phyloP scores from a whole-genome alignment of 1,140 invertebrate species.

The Drosophila insularis region DNA sequence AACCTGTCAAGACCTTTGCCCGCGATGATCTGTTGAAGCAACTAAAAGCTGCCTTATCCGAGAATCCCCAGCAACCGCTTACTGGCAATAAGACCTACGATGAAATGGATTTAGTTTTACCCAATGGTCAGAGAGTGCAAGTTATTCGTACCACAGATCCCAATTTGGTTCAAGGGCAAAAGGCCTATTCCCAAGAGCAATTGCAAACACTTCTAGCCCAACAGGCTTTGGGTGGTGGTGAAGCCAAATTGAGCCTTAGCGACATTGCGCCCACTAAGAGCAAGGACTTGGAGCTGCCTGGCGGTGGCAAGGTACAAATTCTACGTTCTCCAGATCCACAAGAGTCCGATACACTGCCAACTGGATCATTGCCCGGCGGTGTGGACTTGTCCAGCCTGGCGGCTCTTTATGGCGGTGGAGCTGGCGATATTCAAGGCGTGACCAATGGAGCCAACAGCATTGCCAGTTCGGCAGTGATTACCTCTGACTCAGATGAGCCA shows the following conservation, averaged over 20 bases:
- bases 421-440: constrained; percentile 69
- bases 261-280: constrained; percentile 82
- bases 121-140: constrained; percentile 89
- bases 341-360: constrained; percentile 56
- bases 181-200: constrained; percentile 76
- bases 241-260: constrained; percentile 55
- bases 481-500: constrained; percentile 76
- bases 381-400: constrained; percentile 74
- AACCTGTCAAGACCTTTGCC: constrained; percentile 80
- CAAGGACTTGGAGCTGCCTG: constrained; percentile 87
- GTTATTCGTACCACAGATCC: constrained; percentile 87
- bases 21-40: constrained; percentile 87
- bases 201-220: constrained; percentile 69
- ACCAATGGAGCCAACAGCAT: constrained; percentile 77
- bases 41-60: constrained; percentile 87
- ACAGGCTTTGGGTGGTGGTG: constrained; percentile 55
- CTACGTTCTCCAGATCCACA: constrained; percentile 85
- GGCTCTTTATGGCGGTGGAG: constrained; percentile 67
- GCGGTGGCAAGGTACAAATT: constrained; percentile 89
- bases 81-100: constrained; percentile 86
- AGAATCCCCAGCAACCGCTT: constrained; percentile 85
- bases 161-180: constrained; percentile 84
- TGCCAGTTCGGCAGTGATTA: constrained; percentile 82
- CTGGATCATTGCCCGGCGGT: constrained; percentile 62
- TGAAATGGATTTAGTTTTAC: constrained; percentile 88